A percentile compares a stretch with the other conserved stretches of the same genome.
phyloP scores from a whole-genome alignment of 1,140 invertebrate genomes.

The Mercenaria mercenaria region DNA sequence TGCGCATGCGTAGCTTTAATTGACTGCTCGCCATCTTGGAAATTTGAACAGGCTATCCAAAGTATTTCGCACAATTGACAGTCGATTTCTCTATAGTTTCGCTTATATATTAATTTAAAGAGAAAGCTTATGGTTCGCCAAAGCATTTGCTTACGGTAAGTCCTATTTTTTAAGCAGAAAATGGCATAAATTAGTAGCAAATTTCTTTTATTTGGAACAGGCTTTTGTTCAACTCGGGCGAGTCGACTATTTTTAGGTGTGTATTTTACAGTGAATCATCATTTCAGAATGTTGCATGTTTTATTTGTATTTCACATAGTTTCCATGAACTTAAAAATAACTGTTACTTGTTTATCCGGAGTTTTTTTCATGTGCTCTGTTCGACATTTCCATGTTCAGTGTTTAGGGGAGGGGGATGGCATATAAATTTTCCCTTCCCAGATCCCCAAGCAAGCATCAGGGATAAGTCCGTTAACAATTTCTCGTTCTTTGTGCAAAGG shows the following conservation, averaged over 20 bases:
- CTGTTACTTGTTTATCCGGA: too few relatives aligned
- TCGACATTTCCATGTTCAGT: too few relatives aligned
- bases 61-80: conserved; percentile 34
- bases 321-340: too few relatives aligned
- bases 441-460: too few relatives aligned
- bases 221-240: neutral
- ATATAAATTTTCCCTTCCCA: too few relatives aligned
- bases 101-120: neutral
- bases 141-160: conserved; percentile 48
- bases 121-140: conserved; percentile 49
- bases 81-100: conserved; percentile 18
- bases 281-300: neutral
- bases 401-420: too few relatives aligned
- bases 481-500: too few relatives aligned
- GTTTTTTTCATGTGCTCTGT: too few relatives aligned
- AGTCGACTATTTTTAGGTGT: neutral
- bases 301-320: too few relatives aligned
- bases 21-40: conserved; percentile 60
- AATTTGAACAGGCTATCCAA: conserved; percentile 41
- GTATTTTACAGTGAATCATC: neutral
- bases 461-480: too few relatives aligned
- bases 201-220: neutral
- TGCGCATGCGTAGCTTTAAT: conserved; percentile 58
- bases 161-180: neutral
- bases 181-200: neutral